Percentiles rank a stretch among this genome's conserved stretches.
Conservation (phyloP, 2,113 vertebrate species). For the Noctilio leporinus region DNA sequence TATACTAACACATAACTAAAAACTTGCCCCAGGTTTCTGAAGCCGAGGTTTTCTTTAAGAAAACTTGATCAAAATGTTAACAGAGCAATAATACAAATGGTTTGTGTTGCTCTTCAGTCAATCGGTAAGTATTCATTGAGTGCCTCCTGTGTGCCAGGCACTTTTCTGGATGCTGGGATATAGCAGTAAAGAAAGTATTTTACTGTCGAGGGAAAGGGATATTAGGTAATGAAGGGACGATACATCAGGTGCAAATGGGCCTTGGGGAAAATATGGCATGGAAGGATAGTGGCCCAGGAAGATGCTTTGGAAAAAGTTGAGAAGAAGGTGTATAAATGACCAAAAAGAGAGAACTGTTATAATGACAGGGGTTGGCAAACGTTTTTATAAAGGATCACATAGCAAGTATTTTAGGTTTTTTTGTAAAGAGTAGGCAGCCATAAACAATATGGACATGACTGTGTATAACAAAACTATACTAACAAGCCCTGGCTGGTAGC, state of each 20-base stretch:
- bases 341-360: background rate
- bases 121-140: background rate
- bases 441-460: background rate
- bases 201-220: background rate
- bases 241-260: background rate
- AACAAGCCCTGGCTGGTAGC: too few relatives aligned
- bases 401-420: background rate
- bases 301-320: background rate
- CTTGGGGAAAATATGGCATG: rapidly evolving
- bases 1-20: background rate
- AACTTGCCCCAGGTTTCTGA: background rate
- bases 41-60: background rate
- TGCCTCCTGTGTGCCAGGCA: background rate
- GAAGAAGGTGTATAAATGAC: background rate
- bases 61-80: background rate
- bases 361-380: background rate
- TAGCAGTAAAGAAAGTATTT: background rate
- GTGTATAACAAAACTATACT: background rate
- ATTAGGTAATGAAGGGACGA: background rate
- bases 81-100: background rate
- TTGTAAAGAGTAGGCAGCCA: background rate
- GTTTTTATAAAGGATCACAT: background rate
- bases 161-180: background rate
- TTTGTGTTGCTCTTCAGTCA: background rate
- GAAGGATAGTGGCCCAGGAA: background rate